phyloP scores from a whole-genome alignment of 2,113 vertebrate genomes.

The Podarcis cretensis region DNA sequence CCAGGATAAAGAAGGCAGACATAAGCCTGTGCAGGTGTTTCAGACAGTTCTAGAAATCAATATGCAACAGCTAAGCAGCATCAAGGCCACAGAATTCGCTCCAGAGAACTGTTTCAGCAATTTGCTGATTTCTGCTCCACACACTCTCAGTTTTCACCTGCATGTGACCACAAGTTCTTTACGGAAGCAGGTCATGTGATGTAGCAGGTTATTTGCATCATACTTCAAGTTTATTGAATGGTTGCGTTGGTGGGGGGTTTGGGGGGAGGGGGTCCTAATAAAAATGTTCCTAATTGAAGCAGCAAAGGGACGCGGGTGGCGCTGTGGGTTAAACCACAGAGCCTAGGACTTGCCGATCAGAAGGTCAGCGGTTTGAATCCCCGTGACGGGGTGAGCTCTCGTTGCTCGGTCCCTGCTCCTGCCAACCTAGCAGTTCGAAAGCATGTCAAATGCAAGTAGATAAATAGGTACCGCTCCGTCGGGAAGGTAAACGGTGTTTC shows the following conservation, averaged over 20 bases:
- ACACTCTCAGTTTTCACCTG: not conserved
- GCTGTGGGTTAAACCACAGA: no score
- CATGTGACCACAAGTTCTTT: not conserved
- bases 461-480: no score
- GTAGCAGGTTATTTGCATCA: not conserved
- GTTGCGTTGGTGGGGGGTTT: not conserved
- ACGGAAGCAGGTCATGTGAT: not conserved
- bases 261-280: not conserved
- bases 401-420: no score
- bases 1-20: not conserved
- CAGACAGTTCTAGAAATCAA: not conserved
- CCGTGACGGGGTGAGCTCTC: no score
- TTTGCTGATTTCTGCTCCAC: not conserved
- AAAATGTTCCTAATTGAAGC: constrained; percentile 25
- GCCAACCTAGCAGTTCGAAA: no score
- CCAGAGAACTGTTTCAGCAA: not conserved
- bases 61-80: not conserved
- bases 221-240: not conserved
- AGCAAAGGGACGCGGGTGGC: not conserved
- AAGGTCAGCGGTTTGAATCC: no score
- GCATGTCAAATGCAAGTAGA: no score
- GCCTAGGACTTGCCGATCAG: no score
- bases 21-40: not conserved
- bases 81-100: not conserved
- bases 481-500: no score